Percentiles rank a stretch among this genome's conserved stretches.
phyloP scores from a whole-genome alignment of 2,797 vertebrate genomes.

The Ctenochaetus hawaiiensis region DNA sequence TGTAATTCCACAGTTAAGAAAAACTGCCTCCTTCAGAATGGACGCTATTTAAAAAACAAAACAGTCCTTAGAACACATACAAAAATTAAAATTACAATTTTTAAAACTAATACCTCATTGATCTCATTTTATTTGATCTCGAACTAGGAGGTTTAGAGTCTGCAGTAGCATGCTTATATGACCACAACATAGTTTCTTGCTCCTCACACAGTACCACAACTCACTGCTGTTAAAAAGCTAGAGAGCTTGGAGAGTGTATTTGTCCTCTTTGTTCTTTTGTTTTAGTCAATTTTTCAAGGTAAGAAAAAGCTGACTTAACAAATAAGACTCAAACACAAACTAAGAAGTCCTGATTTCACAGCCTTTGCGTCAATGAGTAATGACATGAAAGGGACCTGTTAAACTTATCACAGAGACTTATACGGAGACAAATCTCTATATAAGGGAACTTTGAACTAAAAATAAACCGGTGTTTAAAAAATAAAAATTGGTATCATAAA shows the following conservation, averaged over 20 bases:
- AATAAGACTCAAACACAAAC: background rate
- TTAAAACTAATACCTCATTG: background rate
- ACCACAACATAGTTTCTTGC: background rate
- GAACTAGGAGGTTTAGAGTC: background rate
- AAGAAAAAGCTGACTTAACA: background rate
- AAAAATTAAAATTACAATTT: background rate
- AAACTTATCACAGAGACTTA: no score
- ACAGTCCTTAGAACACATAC: background rate
- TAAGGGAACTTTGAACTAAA: background rate
- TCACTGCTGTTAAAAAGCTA: background rate
- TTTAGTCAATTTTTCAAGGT: background rate
- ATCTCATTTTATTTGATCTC: background rate
- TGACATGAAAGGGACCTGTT: background rate
- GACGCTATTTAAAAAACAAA: constrained; percentile 11
- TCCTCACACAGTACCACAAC: background rate
- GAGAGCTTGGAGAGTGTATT: background rate
- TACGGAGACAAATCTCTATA: no score
- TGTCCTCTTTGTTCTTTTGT: background rate
- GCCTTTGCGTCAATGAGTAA: constrained; percentile 3
- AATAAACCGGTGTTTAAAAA: background rate
- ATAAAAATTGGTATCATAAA: no score
- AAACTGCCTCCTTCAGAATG: constrained; percentile 23
- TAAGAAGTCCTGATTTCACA: background rate
- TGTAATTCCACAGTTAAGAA: constrained; percentile 58
- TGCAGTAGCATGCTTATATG: background rate